Conservation (phyloP, 2,888 invertebrate genomes). For the Orthosia gracilis region DNA sequence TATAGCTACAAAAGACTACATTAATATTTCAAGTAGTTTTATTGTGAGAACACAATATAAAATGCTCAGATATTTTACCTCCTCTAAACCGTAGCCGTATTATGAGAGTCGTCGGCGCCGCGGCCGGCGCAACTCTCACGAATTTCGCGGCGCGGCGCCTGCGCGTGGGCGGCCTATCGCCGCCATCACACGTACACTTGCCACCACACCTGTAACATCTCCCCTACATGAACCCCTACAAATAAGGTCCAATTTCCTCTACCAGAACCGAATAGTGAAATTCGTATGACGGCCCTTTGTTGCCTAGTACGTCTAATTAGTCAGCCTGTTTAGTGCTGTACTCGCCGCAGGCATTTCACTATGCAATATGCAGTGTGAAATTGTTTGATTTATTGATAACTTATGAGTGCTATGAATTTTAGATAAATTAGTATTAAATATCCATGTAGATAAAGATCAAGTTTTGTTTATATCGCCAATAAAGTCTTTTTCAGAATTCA, state of each 20-base stretch:
- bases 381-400: constrained; percentile 83
- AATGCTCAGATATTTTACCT: constrained; percentile 63
- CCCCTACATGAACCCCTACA: constrained; percentile 67
- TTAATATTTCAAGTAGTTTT: constrained; percentile 54
- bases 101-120: constrained; percentile 80
- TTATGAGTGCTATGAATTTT: constrained; percentile 59
- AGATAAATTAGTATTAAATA: constrained; percentile 58
- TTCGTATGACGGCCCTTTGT: constrained; percentile 83
- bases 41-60: constrained; percentile 60
- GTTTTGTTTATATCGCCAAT: constrained; percentile 8
- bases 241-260: constrained; percentile 73
- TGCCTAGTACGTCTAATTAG: constrained; percentile 90
- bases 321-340: constrained; percentile 88
- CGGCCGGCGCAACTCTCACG: constrained; percentile 88
- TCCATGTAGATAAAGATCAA: constrained; percentile 8
- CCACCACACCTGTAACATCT: constrained; percentile 72
- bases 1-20: constrained; percentile 39
- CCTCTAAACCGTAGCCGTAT: constrained; percentile 69
- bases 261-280: constrained; percentile 63
- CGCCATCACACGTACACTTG: constrained; percentile 85
- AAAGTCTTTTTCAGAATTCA: constrained; percentile 65
- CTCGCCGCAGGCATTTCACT: constrained; percentile 84
- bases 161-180: constrained; percentile 89
- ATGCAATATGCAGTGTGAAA: constrained; percentile 83
- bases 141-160: constrained; percentile 89